These are phyloP conservation scores for Torymus auratus DNA, from an alignment of 2,888 invertebrate species.

Conservation along the genomic window DNA sequence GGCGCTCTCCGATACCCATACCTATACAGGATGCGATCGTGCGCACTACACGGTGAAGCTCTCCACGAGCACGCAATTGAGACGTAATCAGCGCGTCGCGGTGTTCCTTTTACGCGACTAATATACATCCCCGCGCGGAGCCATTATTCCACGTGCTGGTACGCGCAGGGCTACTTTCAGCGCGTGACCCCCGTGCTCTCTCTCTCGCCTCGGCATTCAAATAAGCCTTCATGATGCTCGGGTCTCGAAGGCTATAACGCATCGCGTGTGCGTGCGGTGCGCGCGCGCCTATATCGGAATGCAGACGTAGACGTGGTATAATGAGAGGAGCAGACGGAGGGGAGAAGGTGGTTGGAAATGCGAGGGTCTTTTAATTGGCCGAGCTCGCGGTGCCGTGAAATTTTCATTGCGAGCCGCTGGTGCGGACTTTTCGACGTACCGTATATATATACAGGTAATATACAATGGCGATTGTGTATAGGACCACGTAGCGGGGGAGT, in stretches of 20 bases:
- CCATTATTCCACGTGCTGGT: conserved; percentile 20
- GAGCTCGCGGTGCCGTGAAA: not conserved
- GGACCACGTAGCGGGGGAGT: too few species aligned
- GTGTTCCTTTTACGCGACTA: conserved; percentile 13
- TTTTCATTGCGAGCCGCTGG: not conserved
- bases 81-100: conserved; percentile 51
- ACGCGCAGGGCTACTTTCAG: conserved; percentile 25
- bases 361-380: conserved; percentile 10
- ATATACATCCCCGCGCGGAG: not conserved
- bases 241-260: too few species aligned
- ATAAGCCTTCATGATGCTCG: conserved; percentile 15
- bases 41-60: not conserved
- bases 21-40: conserved; percentile 10
- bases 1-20: too few species aligned
- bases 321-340: not conserved
- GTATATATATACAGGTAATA: too few species aligned
- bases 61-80: conserved; percentile 45
- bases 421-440: not conserved
- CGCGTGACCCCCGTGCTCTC: conserved; percentile 5
- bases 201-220: conserved; percentile 43
- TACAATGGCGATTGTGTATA: too few species aligned
- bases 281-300: not conserved
- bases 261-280: not conserved
- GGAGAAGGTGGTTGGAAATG: not conserved
- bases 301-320: not conserved